phyloP scores from a whole-genome alignment of 1,140 invertebrate species.

The Phthorimaea operculella region DNA sequence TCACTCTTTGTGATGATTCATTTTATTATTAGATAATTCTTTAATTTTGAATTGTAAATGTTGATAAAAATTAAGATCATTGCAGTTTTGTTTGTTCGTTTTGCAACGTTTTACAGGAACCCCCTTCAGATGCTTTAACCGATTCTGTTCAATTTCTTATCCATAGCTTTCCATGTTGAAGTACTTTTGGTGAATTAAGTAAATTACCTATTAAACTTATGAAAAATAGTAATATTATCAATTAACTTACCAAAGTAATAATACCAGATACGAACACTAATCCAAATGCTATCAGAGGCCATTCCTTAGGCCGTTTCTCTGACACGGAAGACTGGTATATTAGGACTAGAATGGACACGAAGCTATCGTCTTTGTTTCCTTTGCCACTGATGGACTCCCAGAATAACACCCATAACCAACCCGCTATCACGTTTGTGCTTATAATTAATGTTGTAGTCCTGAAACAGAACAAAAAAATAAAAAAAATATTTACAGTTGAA shows the following conservation, averaged over 20 bases:
- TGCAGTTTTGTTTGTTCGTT: no score
- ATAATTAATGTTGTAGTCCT: conserved; percentile 49
- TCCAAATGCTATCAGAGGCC: conserved; percentile 44
- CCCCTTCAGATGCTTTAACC: no score
- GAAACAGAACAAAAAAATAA: conserved; percentile 9
- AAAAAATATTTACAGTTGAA: neutral
- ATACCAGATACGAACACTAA: conserved; percentile 46
- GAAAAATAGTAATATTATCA: no score
- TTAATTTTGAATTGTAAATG: no score
- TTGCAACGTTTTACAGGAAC: no score
- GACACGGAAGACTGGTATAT: conserved; percentile 58
- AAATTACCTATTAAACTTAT: no score
- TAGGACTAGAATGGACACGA: conserved; percentile 49
- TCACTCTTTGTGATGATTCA: no score
- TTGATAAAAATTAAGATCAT: no score
- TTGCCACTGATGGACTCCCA: conserved; percentile 46
- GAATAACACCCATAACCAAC: conserved; percentile 53
- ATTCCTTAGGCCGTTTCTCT: conserved; percentile 41
- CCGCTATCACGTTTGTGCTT: conserved; percentile 43
- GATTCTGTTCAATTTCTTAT: no score
- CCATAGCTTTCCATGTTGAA: no score
- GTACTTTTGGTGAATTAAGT: no score
- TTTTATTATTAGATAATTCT: no score
- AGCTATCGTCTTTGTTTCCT: conserved; percentile 38
- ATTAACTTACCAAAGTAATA: conserved; percentile 47